Percentiles rank a stretch among this genome's conserved stretches.
These are phyloP conservation scores for Chionis minor DNA, from an alignment of 2,113 vertebrate genomes.

Conservation along the genomic window DNA sequence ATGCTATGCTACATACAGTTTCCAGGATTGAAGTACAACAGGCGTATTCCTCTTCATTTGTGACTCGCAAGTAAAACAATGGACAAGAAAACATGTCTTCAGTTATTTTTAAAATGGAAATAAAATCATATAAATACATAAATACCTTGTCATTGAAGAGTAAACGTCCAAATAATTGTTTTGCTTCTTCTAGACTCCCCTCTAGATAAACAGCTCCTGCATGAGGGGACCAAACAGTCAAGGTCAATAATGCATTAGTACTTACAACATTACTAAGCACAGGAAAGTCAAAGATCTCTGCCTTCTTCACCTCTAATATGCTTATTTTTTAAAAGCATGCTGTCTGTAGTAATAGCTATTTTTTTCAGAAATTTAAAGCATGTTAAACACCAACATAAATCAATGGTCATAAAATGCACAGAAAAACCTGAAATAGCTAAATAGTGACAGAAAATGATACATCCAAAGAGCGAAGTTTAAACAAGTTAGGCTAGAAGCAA, in stretches of 20 bases:
- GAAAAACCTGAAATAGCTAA: neutral
- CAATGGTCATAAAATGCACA: neutral
- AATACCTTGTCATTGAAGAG: conserved; percentile 93
- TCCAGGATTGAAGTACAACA: neutral
- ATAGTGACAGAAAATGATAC: neutral
- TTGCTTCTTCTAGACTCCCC: conserved; percentile 92
- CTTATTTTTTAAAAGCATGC: neutral
- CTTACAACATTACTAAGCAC: neutral
- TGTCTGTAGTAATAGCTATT: neutral
- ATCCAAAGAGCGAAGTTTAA: neutral
- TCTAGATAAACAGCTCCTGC: conserved; percentile 96
- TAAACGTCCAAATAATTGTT: conserved; percentile 91
- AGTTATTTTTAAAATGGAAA: neutral
- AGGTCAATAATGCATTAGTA: conserved; percentile 10
- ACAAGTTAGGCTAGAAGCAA: neutral
- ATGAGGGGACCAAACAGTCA: neutral
- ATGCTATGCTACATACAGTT: neutral
- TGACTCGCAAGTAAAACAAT: neutral
- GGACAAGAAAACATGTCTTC: neutral
- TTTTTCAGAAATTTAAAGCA: neutral
- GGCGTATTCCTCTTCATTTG: neutral
- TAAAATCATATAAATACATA: neutral
- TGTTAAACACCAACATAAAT: neutral
- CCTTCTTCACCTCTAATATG: neutral
- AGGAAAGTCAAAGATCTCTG: neutral